Conservation (phyloP, 2,888 invertebrate genomes). For the Drosophila trichaetosa region DNA sequence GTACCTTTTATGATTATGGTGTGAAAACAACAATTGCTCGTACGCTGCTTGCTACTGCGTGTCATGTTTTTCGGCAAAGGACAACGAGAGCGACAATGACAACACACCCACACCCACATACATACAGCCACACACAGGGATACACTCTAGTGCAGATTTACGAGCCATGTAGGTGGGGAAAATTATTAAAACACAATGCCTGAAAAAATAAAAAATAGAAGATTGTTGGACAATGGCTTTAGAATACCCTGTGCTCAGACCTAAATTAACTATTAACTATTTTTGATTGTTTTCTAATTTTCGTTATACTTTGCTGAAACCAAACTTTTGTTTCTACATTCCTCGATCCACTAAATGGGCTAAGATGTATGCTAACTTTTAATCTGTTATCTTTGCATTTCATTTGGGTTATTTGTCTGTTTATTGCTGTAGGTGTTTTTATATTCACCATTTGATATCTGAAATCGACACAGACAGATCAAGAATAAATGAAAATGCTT, state of each 20-base stretch:
- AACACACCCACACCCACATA: conserved; percentile 24
- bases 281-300: neutral
- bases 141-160: conserved; percentile 69
- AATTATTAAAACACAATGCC: conserved; percentile 77
- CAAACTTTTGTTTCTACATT: neutral
- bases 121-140: conserved; percentile 9
- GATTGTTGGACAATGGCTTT: neutral
- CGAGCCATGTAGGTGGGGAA: conserved; percentile 72
- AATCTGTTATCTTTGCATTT: neutral
- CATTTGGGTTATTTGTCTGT: neutral
- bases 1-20: conserved; percentile 81
- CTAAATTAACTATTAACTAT: neutral
- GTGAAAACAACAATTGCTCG: conserved; percentile 78
- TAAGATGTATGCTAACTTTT: neutral
- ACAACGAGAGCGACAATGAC: conserved; percentile 29
- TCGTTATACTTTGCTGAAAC: neutral
- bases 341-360: neutral
- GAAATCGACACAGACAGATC: neutral
- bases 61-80: conserved; percentile 30
- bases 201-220: conserved; percentile 29
- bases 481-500: neutral
- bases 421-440: neutral
- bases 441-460: neutral
- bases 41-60: conserved; percentile 22
- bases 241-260: conserved; percentile 1